Evolutionary conservation across 2,888 invertebrate species (phyloP).

Genomic region (Epirrhoe tristata): DNA sequence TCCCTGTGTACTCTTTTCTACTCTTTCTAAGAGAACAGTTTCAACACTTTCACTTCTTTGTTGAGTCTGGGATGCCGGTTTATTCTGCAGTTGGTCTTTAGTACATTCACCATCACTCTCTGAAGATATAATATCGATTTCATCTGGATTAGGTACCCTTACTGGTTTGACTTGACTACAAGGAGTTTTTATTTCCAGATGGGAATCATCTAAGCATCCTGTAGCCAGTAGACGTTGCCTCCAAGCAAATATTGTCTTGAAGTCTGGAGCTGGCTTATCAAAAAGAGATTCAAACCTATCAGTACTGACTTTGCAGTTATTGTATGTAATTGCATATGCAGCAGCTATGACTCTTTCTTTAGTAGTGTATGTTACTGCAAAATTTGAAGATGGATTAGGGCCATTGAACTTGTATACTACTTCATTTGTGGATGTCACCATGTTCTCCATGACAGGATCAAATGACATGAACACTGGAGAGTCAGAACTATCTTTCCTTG

Average conservation of each 20-base stretch:
- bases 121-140: conserved; percentile 60
- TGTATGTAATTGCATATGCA: conserved; percentile 76
- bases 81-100: conserved; percentile 44
- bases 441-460: conserved; percentile 77
- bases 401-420: conserved; percentile 70
- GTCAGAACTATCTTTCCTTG: conserved; percentile 56
- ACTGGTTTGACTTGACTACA: conserved; percentile 41
- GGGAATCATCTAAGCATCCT: conserved; percentile 76
- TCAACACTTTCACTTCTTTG: conserved; percentile 70
- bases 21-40: conserved; percentile 62
- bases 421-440: conserved; percentile 74
- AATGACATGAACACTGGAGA: conserved; percentile 57
- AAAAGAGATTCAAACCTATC: conserved; percentile 71
- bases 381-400: conserved; percentile 64
- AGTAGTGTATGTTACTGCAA: conserved; percentile 72
- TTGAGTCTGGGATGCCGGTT: conserved; percentile 37
- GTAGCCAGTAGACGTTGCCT: conserved; percentile 70
- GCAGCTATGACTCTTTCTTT: conserved; percentile 75
- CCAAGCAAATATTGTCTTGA: conserved; percentile 80
- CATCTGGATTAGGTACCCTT: conserved; percentile 72
- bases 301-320: conserved; percentile 76
- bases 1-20: conserved; percentile 50
- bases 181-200: conserved; percentile 42
- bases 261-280: conserved; percentile 81
- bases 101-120: conserved; percentile 66